Conservation (phyloP, 2,888 invertebrate genomes). For the Athalia rosae region DNA sequence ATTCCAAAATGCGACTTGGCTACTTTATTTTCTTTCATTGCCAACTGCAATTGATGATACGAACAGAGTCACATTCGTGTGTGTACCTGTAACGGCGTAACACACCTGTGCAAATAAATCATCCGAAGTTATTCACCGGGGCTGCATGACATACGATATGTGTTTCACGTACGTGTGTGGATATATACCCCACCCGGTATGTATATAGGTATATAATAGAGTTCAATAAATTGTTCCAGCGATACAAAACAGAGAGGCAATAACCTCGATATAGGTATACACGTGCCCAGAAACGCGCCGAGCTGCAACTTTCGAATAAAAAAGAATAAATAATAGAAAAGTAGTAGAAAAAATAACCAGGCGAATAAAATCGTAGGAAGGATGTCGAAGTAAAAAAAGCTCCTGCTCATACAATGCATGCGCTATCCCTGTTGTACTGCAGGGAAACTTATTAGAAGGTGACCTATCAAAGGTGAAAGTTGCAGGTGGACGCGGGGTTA, state of each 20-base stretch:
- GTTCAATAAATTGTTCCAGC: constrained; percentile 31
- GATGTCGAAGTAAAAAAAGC: not conserved
- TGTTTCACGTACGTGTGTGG: constrained; percentile 13
- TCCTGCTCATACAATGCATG: too few species aligned
- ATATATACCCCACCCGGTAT: constrained; percentile 1
- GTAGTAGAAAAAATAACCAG: not conserved
- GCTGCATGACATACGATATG: constrained; percentile 50
- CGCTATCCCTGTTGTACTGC: too few species aligned
- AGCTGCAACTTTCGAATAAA: not conserved
- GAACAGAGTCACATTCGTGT: not conserved
- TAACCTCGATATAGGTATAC: constrained; percentile 21
- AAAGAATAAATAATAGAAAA: not conserved
- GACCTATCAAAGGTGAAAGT: too few species aligned
- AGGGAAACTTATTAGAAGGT: too few species aligned
- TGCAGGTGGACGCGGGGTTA: not conserved
- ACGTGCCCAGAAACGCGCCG: not conserved
- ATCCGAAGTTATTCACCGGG: constrained; percentile 27
- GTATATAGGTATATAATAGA: constrained; percentile 16
- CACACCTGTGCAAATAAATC: constrained; percentile 28
- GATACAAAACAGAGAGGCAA: constrained; percentile 9
- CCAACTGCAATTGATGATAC: not conserved
- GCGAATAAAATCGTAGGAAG: not conserved
- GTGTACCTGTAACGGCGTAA: not conserved
- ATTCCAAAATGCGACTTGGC: not conserved
- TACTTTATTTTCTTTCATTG: not conserved